Percentiles rank a stretch among this genome's conserved stretches.
Evolutionary conservation across 2,888 invertebrate species (phyloP).

Genomic region (Drosophila trichaetosa): DNA sequence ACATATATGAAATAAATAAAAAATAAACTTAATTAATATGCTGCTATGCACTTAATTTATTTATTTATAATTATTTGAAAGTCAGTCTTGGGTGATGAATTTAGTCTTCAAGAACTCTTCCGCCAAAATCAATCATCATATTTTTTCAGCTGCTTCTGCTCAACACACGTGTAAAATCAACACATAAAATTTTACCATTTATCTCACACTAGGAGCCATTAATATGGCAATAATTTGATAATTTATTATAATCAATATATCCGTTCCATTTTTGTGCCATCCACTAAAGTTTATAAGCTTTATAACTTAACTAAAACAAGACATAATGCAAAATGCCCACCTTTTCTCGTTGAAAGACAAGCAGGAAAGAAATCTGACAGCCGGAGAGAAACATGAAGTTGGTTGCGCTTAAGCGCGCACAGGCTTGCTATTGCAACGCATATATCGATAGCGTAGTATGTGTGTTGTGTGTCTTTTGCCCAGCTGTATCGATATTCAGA

Average conservation of each 20-base stretch:
- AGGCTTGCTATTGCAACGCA: constrained; percentile 35
- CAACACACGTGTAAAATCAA: constrained; percentile 58
- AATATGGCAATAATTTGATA: constrained; percentile 18
- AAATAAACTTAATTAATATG: constrained; percentile 15
- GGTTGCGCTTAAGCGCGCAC: constrained; percentile 59
- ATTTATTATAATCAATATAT: constrained; percentile 10
- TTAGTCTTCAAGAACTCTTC: constrained; percentile 85
- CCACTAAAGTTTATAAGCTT: constrained; percentile 40
- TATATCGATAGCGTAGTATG: constrained; percentile 16
- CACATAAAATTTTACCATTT: constrained; percentile 56
- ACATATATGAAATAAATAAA: constrained; percentile 44
- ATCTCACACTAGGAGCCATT: constrained; percentile 22
- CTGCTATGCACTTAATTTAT: neutral
- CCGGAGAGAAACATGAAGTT: constrained; percentile 65
- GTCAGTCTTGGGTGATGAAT: constrained; percentile 85
- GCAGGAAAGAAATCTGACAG: constrained; percentile 84
- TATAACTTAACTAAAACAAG: constrained; percentile 71
- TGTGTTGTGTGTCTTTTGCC: neutral
- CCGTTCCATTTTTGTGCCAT: constrained; percentile 7
- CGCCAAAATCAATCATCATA: constrained; percentile 82
- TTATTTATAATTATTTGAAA: neutral
- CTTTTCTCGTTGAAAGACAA: constrained; percentile 85
- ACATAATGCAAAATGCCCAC: constrained; percentile 82
- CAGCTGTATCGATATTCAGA: constrained; percentile 35
- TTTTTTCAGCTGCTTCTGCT: constrained; percentile 23